Conservation (phyloP, 35 echinoderm and acorn worm species). For the Lytechinus pictus region DNA sequence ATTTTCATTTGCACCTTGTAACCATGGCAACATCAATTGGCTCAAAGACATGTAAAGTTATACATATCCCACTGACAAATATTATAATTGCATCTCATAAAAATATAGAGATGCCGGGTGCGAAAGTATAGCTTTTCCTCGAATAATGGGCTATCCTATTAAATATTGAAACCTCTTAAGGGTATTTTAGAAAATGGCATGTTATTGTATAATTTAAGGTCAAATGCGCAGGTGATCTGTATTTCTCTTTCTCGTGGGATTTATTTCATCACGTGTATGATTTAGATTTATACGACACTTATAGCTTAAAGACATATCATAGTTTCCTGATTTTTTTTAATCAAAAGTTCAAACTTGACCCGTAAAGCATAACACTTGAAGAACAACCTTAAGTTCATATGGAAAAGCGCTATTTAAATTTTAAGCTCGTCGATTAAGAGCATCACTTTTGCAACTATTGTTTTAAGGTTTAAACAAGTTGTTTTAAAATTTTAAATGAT, state of each 20-base stretch:
- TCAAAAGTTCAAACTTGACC: not conserved
- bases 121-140: not conserved
- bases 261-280: not conserved
- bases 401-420: too few relatives aligned
- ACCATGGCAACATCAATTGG: not conserved
- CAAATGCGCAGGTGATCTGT: not conserved
- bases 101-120: not conserved
- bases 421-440: too few relatives aligned
- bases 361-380: too few relatives aligned
- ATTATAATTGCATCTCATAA: not conserved
- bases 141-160: not conserved
- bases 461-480: too few relatives aligned
- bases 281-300: not conserved
- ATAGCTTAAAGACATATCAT: not conserved
- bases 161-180: not conserved
- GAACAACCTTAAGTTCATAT: too few relatives aligned
- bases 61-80: not conserved
- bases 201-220: not conserved
- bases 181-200: not conserved
- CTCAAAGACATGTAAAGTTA: not conserved
- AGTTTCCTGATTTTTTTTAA: not conserved
- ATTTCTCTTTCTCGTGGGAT: not conserved
- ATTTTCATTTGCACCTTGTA: not conserved
- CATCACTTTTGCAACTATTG: too few relatives aligned
- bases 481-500: too few relatives aligned